Base-by-base conservation (phyloP, 2,888 invertebrate species). In the Marronus borbonicus region DNA sequence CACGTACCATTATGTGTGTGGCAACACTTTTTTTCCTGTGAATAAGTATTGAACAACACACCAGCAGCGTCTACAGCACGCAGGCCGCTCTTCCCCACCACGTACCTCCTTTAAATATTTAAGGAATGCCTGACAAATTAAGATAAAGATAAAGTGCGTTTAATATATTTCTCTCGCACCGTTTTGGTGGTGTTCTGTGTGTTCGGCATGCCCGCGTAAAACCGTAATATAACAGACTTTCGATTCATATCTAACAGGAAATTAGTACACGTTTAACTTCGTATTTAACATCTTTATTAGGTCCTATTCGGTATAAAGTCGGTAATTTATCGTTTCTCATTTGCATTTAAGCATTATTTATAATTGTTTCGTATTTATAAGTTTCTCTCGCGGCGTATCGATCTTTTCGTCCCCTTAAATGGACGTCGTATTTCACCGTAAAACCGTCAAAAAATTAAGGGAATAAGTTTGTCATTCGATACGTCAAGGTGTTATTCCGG, bases 51-150 rank as follows among this genome's bases (percentile, higher is more conserved):
- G 31, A n/a, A 55, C 14, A 7, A n/a, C 12, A 7, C 5, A 55
- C 55, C 5, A 17, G n/a, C 28, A 8, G 7, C 24, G 24, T 20
- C 10, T 20, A 60, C 8, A 24, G 8, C 24, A 2, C 10, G 1
- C 20, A 24, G 3, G 0, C 60, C 10, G 1, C 24, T 10, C 24
- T 12, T 31, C 62, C 62, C 20, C 24, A 0, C 62, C 1, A 2
- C 31, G 28, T 5, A 1, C 8, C 14, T 28, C 28, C 62, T 24
- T 31, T 62, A 72, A 72, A 72, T 72, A 72, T 72, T 72, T 72
- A 72, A 72, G 58, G 72, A 72, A 72, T 72, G 72, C 58, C 72
- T 72, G 72, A 72, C 72, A 72, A 72, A 72, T 72, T 72, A 72
- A 72, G 72, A 72, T 72, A 72, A 72, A 58, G 58, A 58, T 58